Conservation (phyloP, 2,113 vertebrate species). For the Trichomycterus rosablanca region DNA sequence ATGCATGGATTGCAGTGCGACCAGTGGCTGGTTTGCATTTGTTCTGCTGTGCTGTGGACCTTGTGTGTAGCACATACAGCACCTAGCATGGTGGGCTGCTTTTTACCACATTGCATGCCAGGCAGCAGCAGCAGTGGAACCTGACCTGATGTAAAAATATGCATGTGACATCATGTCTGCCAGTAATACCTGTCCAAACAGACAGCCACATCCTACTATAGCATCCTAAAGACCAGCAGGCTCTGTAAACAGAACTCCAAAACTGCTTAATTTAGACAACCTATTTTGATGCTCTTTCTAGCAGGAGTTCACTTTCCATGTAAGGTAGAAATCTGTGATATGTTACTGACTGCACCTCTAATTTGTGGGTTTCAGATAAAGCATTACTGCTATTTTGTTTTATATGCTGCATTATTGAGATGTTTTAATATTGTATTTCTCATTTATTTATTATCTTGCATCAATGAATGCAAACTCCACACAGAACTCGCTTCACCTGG, state of each 20-base stretch:
- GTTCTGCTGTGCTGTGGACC: conserved; percentile 32
- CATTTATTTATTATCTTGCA: too few relatives aligned
- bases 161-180: conserved; percentile 43
- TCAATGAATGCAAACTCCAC: too few relatives aligned
- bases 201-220: neutral
- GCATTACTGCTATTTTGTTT: neutral
- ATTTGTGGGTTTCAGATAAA: neutral
- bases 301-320: neutral
- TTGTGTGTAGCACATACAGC: conserved; percentile 8
- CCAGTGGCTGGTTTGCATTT: conserved; percentile 42
- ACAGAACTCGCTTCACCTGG: too few relatives aligned
- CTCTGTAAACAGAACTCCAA: conserved; percentile 22
- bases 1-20: conserved; percentile 20
- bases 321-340: neutral
- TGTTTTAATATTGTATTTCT: too few relatives aligned
- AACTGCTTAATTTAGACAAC: neutral
- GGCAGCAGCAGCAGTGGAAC: conserved; percentile 22
- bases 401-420: neutral
- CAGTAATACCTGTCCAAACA: conserved; percentile 28
- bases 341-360: neutral
- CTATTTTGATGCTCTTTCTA: neutral
- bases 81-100: conserved; percentile 1
- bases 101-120: conserved; percentile 10
- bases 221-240: conserved; percentile 10
- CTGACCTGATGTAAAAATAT: conserved; percentile 34